Evolutionary conservation across 2,113 vertebrate genomes (phyloP), one percentile per base, ranked within the genome.

Genomic region (Chrysemys picta): DNA sequence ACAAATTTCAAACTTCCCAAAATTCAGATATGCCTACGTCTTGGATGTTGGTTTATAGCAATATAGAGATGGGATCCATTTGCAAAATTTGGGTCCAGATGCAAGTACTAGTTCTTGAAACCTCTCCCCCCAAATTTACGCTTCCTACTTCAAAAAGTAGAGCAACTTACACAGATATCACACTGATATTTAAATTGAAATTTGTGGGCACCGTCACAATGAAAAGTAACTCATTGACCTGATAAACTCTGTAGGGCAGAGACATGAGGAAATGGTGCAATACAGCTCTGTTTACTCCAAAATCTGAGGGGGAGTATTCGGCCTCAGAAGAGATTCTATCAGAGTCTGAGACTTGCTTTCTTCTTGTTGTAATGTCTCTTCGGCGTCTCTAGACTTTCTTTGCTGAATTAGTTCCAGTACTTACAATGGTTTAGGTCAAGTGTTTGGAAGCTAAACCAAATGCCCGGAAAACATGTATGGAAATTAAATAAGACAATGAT

Each of bases 21-120:
- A 57, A 69, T 92, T 89, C 82, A 80, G 19, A 75, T 80, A 59
- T 56, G 79, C 78, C 49, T 75, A 69, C 42, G 80, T 50, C 8
- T 19, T 54, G 56, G 88, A 59, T 82, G 69, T 88, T 88, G 81
- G 65, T n/a, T 72, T 72, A 72, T 79, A 72, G 72, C 65, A 22
- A 83, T 88, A 52, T 25, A 84, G 45, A 89, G 90, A 91, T 91
- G 87, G 62, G 52, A 69, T 49, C 80, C 90, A 91, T 92, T 85
- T 88, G 90, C 80, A 83, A 78, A 59, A 62, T 79, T 92, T 87
- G 85, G 85, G 82, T 29, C 57, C 80, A 91, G 85, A 87, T 82
- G 84, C 62, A 87, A 91, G 13, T 31, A 35, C 62, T 16, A 8
- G 17, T 35, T 35, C 62, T 69, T 69, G 35, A 69, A 85, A 17